phyloP scores from a whole-genome alignment of 2,113 vertebrate genomes.

The Gymnogyps californianus region DNA sequence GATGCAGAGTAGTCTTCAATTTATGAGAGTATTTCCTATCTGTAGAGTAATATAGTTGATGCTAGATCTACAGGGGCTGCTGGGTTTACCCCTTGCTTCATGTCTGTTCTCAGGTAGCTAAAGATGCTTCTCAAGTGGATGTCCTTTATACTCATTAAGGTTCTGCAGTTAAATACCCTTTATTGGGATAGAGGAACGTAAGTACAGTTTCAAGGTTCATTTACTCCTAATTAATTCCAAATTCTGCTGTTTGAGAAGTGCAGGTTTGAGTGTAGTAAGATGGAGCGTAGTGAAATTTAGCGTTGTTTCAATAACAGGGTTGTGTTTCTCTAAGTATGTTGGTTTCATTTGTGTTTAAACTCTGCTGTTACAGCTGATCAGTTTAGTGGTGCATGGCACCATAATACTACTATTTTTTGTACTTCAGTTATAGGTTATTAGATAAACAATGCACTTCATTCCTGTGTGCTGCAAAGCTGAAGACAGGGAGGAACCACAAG shows the following conservation, averaged over 20 bases:
- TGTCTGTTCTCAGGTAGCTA: accelerated
- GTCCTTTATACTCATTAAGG: accelerated
- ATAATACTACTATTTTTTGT: accelerated
- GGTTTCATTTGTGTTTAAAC: not conserved
- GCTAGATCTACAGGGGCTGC: accelerated
- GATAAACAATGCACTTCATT: not conserved
- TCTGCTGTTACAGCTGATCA: not conserved
- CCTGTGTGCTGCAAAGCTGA: not conserved
- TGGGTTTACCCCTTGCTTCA: accelerated
- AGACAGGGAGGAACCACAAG: accelerated
- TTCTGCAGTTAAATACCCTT: not conserved
- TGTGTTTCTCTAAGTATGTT: not conserved
- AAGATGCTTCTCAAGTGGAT: not conserved
- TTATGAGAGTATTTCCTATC: accelerated
- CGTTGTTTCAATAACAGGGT: not conserved
- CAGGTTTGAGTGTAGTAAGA: not conserved
- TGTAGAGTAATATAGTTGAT: accelerated
- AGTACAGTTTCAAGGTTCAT: accelerated
- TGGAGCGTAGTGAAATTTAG: not conserved
- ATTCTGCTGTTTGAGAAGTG: not conserved
- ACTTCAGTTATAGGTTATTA: not conserved
- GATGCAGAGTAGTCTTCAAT: not conserved
- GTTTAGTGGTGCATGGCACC: not conserved
- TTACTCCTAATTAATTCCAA: not conserved
- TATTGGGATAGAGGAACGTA: accelerated